phyloP scores from a whole-genome alignment of 2,888 invertebrate species.

The Vesta saturnalis region DNA sequence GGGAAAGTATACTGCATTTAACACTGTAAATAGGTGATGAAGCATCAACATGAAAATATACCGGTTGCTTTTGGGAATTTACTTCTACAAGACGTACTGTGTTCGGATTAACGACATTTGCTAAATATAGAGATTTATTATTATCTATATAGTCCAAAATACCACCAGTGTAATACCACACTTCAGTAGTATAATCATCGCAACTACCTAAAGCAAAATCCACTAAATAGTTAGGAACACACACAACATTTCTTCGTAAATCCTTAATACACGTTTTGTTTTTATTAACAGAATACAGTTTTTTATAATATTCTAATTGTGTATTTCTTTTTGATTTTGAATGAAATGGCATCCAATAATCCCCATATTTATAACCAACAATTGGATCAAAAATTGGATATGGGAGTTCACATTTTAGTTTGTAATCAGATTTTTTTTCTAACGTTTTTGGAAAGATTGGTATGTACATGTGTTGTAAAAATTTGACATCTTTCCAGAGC shows the following conservation, averaged over 20 bases:
- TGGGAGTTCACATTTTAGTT: conserved; percentile 17
- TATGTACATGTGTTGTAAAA: conserved; percentile 16
- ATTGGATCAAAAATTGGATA: conserved; percentile 25
- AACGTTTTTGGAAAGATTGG: conserved; percentile 12
- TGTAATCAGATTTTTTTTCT: neutral
- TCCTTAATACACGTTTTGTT: neutral
- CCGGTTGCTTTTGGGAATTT: neutral
- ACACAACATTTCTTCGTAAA: neutral
- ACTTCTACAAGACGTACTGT: conserved; percentile 8
- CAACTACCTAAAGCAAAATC: conserved; percentile 10
- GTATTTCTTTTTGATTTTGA: conserved; percentile 9
- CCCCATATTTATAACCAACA: neutral
- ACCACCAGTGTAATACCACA: conserved; percentile 24
- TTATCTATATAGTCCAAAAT: conserved; percentile 18
- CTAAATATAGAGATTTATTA: conserved; percentile 11
- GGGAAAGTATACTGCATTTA: neutral
- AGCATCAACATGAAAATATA: neutral
- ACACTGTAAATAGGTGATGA: conserved; percentile 15
- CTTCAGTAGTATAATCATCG: neutral
- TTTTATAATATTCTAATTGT: conserved; percentile 20
- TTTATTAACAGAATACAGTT: conserved; percentile 8
- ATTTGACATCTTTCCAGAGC: conserved; percentile 5
- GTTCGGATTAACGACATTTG: conserved; percentile 1
- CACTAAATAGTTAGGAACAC: conserved; percentile 20
- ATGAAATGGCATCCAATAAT: conserved; percentile 13